Base-by-base conservation (phyloP, 1,140 invertebrate genomes). In the Drosophila pallidifrons region DNA sequence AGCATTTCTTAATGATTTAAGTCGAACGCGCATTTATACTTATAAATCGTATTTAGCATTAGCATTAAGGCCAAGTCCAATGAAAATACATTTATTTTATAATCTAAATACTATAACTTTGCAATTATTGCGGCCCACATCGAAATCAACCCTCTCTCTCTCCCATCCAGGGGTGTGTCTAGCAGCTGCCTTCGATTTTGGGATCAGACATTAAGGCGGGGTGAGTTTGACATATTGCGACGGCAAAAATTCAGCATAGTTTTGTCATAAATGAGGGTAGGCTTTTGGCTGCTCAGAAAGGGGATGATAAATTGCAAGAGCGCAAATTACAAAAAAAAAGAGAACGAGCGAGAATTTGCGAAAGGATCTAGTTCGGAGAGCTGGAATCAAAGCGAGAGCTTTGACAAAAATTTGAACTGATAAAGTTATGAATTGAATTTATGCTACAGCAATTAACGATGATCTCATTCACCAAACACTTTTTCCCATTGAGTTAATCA, bases 11-110 rank as follows among this genome's bases (percentile, higher is more conserved):
- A 58, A n/a, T 51, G 57, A 35, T 54, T 30, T 71, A 71, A 71
- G 68, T 38, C 20, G 15, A 58, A 41, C 20, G 55, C 63, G 54
- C 60, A 75, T 75, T 71, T 75, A 71, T 75, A 67, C 54, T 47
- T 67, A 64, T 59, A 71, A 47, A 64, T n/a, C 51, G 28, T 10
- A 59, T 57, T 64, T 61, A 58, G 43, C 43, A 69, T 64, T 66
- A 54, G 49, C 49, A 63, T 25, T 28, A 65, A 65, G 51, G 46
- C 28, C 25, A 41, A 78, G 47, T 86, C 64, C 28, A 54, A 74
- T 81, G 82, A 86, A 85, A 81, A 85, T 75, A 75, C 66, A 75
- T 69, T 46, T 47, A 73, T 68, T 66, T 43, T 52, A 49, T 32
- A 13, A 43, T 58, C 20, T 66, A 66, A 49, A 32, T 35, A 20